Evolutionary conservation across 2,113 vertebrate species (phyloP).

Genomic region (Corvus moneduloides): DNA sequence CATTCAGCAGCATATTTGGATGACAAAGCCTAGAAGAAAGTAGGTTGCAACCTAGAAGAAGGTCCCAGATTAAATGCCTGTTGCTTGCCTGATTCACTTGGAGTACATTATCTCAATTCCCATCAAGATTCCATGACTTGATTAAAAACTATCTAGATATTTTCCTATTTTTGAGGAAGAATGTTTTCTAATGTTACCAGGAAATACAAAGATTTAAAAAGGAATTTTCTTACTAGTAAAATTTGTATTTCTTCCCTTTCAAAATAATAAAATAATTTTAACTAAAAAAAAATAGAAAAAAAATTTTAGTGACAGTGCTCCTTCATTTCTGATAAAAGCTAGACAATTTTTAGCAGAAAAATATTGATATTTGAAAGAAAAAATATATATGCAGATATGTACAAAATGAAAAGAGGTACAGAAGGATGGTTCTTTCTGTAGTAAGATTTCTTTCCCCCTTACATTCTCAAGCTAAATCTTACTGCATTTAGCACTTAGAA

Average conservation of each 20-base stretch:
- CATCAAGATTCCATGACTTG: background rate
- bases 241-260: background rate
- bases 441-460: background rate
- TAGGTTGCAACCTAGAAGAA: background rate
- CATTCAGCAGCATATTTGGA: background rate
- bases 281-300: background rate
- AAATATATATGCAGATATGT: no score
- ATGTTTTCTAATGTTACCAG: background rate
- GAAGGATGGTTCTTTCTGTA: background rate
- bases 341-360: background rate
- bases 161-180: background rate
- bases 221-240: background rate
- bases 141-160: background rate
- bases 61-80: background rate
- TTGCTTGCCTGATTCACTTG: background rate
- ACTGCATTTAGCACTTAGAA: background rate
- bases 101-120: background rate
- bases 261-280: background rate
- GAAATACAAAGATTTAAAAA: rapidly evolving
- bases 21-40: background rate
- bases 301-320: background rate
- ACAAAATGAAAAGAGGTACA: background rate
- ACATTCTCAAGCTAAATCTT: background rate
- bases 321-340: background rate
- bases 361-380: background rate